Evolutionary conservation across 2,888 invertebrate genomes (phyloP), one percentile per base, ranked within the genome.

Genomic region (Fragum sueziense): DNA sequence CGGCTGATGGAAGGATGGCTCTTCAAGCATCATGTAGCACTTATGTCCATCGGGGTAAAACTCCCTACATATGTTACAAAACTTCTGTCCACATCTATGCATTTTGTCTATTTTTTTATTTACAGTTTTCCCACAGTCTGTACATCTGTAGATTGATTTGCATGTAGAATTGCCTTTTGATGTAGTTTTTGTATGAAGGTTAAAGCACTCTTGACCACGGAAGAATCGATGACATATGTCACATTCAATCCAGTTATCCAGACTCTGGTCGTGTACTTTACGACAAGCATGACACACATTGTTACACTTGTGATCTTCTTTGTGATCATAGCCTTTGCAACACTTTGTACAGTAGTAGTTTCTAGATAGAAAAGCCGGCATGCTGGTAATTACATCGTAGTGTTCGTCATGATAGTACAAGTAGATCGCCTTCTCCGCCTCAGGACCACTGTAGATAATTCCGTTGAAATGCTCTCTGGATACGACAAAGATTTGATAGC

Each of bases 361-460:
- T 17, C 59, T 22, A 17, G 51, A 37, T 7, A 77, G 14, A 52
- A 77, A 73, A 7, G 52, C 69, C 0, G 72, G 25, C 73, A 69
- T 77, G 41, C 59, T 72, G 1, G 72, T 76, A 20, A 76, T 76
- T n/a, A 72, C 68, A 29, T 68, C 72, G 68, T 68, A 68, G n/a
- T 52, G 52, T 9, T 52, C 52, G n/a, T 52, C 52, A 52, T 52
- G 52, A 22, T 52, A n/a, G 52, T 52, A 52, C 22, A 52, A 52
- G 52, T 52, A 52, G 14, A 52, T 52, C 52, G 14, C 22, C 59
- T 59, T 59, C 59, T 27, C 59, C 14, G 59, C 27, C 25, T 59
- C 27, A 6, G 59, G 59, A 37, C 37, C n/a, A n/a, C n/a, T n/a
- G n/a, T n/a, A n/a, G n/a, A n/a, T n/a, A n/a, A n/a, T n/a, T n/a